These are phyloP conservation scores for Crypturellus undulatus DNA, from an alignment of 2,113 vertebrate species.

Conservation along the genomic window DNA sequence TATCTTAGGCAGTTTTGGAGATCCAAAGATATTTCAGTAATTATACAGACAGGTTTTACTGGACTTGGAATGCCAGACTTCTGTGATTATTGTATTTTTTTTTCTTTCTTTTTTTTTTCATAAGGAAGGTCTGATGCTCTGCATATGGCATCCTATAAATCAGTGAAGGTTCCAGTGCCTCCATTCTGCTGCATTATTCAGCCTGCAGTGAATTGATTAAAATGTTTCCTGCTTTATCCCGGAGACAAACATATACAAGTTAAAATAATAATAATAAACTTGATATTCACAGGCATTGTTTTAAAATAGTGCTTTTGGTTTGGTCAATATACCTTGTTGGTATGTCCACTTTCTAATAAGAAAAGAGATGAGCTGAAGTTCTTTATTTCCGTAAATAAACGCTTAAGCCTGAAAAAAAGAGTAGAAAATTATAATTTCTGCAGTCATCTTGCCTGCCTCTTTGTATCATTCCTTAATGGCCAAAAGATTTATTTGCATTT, in stretches of 20 bases:
- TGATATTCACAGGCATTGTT: neutral
- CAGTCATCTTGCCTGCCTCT: neutral
- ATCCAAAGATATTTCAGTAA: neutral
- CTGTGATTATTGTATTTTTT: neutral
- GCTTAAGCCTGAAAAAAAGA: neutral
- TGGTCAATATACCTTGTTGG: neutral
- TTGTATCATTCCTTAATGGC: neutral
- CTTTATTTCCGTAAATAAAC: neutral
- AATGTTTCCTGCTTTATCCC: neutral
- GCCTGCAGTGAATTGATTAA: neutral
- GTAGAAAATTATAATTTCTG: neutral
- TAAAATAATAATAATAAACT: neutral
- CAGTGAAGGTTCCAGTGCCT: fast-evolving
- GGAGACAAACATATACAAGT: neutral
- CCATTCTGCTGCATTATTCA: neutral
- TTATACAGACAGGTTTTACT: neutral
- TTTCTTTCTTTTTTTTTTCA: neutral
- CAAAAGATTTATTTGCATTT: neutral
- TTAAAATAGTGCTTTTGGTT: neutral
- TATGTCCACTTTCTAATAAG: neutral
- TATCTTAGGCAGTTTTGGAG: neutral
- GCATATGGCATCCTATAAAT: too few relatives aligned
- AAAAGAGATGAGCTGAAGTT: neutral
- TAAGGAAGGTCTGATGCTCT: neutral
- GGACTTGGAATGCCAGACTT: neutral